These are phyloP conservation scores for Pseudoips prasinana DNA, from an alignment of 2,888 invertebrate species.

Conservation along the genomic window DNA sequence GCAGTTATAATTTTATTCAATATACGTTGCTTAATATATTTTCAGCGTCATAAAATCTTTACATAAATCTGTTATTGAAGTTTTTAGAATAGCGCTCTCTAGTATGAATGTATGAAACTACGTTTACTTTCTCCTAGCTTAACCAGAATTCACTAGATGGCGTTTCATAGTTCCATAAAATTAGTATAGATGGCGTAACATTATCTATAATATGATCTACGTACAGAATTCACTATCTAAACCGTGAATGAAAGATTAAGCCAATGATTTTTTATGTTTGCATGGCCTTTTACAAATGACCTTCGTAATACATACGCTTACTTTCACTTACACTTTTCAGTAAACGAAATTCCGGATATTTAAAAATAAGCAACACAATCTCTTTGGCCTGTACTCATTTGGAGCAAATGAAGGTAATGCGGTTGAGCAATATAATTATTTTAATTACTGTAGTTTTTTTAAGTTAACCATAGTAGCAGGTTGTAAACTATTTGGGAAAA, in stretches of 20 bases:
- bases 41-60: too few relatives aligned
- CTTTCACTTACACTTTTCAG: slow-evolving; percentile 65
- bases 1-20: too few relatives aligned
- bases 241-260: slow-evolving; percentile 33
- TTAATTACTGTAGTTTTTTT: slow-evolving; percentile 5
- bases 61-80: too few relatives aligned
- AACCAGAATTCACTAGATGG: slow-evolving; percentile 21
- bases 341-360: slow-evolving; percentile 66
- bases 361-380: slow-evolving; percentile 47
- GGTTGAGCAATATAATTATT: slow-evolving; percentile 36
- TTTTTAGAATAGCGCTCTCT: slow-evolving; percentile 39
- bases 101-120: slow-evolving; percentile 8
- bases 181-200: slow-evolving; percentile 49
- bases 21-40: too few relatives aligned
- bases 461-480: slow-evolving; percentile 1
- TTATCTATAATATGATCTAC: slow-evolving; percentile 9
- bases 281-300: slow-evolving; percentile 49
- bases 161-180: neutral
- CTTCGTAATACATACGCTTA: slow-evolving; percentile 52
- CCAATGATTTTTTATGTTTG: slow-evolving; percentile 28
- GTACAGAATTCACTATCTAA: slow-evolving; percentile 19
- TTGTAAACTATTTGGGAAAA: too few relatives aligned
- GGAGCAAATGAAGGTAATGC: slow-evolving; percentile 55
- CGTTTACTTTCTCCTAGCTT: slow-evolving; percentile 14
- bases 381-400: slow-evolving; percentile 59